Base-by-base conservation (phyloP, 2,888 invertebrate genomes). In the Dicyrtomina minuta region DNA sequence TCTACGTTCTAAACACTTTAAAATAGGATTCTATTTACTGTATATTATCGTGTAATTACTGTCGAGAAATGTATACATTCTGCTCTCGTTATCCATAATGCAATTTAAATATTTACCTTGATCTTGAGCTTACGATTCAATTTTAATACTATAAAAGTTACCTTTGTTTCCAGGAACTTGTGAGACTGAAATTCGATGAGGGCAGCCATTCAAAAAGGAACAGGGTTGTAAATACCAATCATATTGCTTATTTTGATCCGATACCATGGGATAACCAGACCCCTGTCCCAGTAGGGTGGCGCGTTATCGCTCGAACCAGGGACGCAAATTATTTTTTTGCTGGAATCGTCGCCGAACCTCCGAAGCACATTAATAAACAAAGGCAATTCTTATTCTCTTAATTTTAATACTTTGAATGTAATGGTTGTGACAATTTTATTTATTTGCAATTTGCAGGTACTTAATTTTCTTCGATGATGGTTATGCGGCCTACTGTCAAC, bases 401-500 rank as follows among this genome's bases (percentile, higher is more conserved):
- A 55, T 15, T 2, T 33, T 33, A 33, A 33, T 33, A 8, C 15
- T 59, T 26, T 10, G 20, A 43, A n/a, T 44, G n/a, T 39, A 27
- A n/a, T 17, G 61, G 10, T 13, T 22, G 2, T 59, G 33, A 39
- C 27, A 26, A 12, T 33, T 8, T 33, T 22, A 15, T 44, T 17
- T 26, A 84, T 66, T 90, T n/a, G n/a, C n/a, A n/a, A 33, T 33
- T 33, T 33, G 20, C 43, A 66, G 92, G 74, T 96, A 95, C 80
- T 83, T 96, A 72, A 87, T 96, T 39, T 96, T 96, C 82, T 96
- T 95, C 82, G 96, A 96, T 81, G 93, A 94, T 80, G 95, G 95
- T 0, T 93, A 92, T 80, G 92, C 92, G 0, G 39, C 66, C 8
- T 92, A 94, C 79, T 96, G 96, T 82, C 90, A 90, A 0, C 81